These are phyloP conservation scores for Leptoclinus maculatus DNA, from an alignment of 2,797 vertebrate species.

Conservation along the genomic window DNA sequence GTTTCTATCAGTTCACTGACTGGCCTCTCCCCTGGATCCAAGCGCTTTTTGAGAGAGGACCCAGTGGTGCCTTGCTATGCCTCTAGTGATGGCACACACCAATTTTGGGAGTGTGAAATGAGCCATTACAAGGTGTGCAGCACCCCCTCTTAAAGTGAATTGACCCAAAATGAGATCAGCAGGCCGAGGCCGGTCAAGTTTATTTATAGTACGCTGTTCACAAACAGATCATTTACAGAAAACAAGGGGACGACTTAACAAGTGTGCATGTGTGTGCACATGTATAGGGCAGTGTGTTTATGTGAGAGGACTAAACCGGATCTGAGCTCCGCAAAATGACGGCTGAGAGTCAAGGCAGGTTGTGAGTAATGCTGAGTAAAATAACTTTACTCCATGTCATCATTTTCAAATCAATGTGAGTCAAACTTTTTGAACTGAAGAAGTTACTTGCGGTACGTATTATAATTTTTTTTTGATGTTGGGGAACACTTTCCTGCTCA, in stretches of 20 bases:
- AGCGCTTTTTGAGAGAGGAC: constrained; percentile 54
- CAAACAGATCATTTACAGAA: constrained; percentile 40
- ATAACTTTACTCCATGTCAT: background rate
- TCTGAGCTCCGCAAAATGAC: background rate
- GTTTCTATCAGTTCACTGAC: constrained; percentile 63
- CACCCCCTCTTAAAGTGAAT: constrained; percentile 52
- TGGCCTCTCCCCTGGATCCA: constrained; percentile 59
- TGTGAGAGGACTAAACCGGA: background rate
- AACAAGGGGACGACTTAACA: constrained; percentile 20
- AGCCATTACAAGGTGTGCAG: constrained; percentile 74
- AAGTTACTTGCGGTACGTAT: background rate
- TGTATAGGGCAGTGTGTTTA: background rate
- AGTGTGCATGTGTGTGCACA: background rate
- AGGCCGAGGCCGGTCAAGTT: constrained; percentile 55
- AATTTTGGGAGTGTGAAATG: constrained; percentile 79
- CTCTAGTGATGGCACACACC: constrained; percentile 68
- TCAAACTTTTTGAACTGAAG: background rate
- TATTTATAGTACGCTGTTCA: constrained; percentile 58
- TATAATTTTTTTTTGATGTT: constrained; percentile 9
- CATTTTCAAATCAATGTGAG: constrained; percentile 8
- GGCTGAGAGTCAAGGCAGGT: background rate
- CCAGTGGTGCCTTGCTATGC: constrained; percentile 53
- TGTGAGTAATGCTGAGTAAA: constrained; percentile 10
- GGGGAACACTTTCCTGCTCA: constrained; percentile 7
- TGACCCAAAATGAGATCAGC: constrained; percentile 70